Base-by-base conservation (phyloP, 2,113 vertebrate genomes). In the Dipodomys stephensi region DNA sequence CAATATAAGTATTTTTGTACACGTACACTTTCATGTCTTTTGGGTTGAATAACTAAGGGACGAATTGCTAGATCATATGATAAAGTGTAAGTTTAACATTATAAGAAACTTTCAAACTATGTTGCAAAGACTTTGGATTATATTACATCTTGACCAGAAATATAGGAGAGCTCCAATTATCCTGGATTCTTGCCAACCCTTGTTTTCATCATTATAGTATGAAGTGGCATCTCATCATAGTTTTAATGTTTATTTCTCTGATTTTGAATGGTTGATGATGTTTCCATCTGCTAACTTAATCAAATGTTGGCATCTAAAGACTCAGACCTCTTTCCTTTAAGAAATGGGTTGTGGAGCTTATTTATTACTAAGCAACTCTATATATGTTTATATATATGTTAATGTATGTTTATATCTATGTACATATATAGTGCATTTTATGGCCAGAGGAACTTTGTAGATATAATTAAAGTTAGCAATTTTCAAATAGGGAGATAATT, bases 241-340 rank as follows among this genome's bases (percentile, higher is more conserved):
- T 60, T 57, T 94, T 71, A 80, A 78, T 81, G 87, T 92, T 44
- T 28, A 30, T 86, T 73, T 88, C 27, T n/a, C 83, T 68, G 18
- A 64, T 78, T 35, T 22, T 30, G 20, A 80, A 30, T 92, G 27
- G 62, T 64, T 73, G 72, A 84, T 71, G 77, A 67, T 86, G 11
- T 53, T 92, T 74, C 35, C 30, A 27, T 68, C 53, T 67, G 60
- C 30, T 94, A 49, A 67, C 18, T 87, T 25, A 68, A 67, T 76
- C 62, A 73, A 57, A 8, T 44, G 6, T 76, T 68, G 11, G 53
- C 79, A 44, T 90, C 53, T 39, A 74, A 85, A 94, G 68, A 83
- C 22, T 85, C 44, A 69, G 35, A 25, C 44, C 8, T 30, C 73
- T 80, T 69, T 11, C 27, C 46, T 18, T 3, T 73, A 76, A 10